Evolutionary conservation across 2,888 invertebrate species (phyloP).

Genomic region (Cremastinae sp.): DNA sequence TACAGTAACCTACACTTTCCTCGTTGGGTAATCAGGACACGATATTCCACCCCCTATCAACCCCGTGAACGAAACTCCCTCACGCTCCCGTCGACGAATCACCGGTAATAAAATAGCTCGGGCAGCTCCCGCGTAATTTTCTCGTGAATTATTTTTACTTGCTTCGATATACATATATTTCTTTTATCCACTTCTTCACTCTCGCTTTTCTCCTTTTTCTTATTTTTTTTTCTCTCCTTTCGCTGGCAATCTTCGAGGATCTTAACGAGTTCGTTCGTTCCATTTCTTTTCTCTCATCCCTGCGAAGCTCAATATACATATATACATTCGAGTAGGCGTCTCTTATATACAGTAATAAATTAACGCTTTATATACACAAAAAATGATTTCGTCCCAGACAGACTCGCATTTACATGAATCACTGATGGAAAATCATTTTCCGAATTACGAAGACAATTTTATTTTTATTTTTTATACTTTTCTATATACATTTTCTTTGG

Average conservation of each 20-base stretch:
- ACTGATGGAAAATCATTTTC: conserved; percentile 12
- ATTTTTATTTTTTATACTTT: too few relatives aligned
- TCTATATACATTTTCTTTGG: too few relatives aligned
- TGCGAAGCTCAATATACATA: background rate
- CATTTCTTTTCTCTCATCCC: conserved; percentile 27
- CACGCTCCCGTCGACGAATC: conserved; percentile 56
- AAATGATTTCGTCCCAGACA: conserved; percentile 39
- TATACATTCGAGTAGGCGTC: background rate
- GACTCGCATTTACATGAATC: conserved; percentile 8
- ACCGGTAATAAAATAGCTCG: conserved; percentile 61
- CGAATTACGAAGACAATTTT: conserved; percentile 2
- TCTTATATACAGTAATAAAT: background rate
- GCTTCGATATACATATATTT: conserved; percentile 32
- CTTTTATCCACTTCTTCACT: conserved; percentile 20
- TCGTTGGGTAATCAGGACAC: conserved; percentile 57
- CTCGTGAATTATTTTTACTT: conserved; percentile 57
- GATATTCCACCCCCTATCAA: conserved; percentile 40
- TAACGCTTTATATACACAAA: conserved; percentile 7
- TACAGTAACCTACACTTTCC: conserved; percentile 49
- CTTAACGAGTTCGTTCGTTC: conserved; percentile 54
- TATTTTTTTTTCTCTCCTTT: conserved; percentile 34
- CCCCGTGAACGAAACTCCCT: conserved; percentile 28
- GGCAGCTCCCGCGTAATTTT: conserved; percentile 59
- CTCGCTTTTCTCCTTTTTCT: background rate
- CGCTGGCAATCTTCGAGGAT: conserved; percentile 50